A percentile compares a stretch with the other conserved stretches of the same genome.
Conservation (phyloP, 2,888 invertebrate species). For the Drosophila nr. perissopoda region DNA sequence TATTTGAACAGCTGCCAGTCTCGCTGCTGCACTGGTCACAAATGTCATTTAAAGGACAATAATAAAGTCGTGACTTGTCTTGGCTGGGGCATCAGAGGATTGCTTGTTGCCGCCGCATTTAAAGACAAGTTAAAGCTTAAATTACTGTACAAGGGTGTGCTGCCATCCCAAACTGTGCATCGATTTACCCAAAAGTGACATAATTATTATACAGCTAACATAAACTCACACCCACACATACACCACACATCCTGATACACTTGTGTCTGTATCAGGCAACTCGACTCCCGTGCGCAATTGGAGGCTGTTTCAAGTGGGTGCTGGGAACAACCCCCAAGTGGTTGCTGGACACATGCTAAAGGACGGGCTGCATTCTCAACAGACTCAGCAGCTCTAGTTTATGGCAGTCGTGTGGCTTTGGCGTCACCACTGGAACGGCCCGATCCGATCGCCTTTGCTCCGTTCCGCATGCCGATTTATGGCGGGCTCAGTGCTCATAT, state of each 20-base stretch:
- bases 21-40: constrained; percentile 59
- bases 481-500: constrained; percentile 45
- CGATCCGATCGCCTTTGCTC: background rate
- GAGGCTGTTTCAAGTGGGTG: constrained; percentile 39
- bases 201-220: constrained; percentile 70
- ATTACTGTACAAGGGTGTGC: constrained; percentile 65
- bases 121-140: constrained; percentile 78
- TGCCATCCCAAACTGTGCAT: constrained; percentile 38
- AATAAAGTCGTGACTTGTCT: constrained; percentile 54
- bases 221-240: constrained; percentile 31
- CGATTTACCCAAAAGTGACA: constrained; percentile 73
- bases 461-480: constrained; percentile 58
- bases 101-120: constrained; percentile 51
- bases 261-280: constrained; percentile 21
- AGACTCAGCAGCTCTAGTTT: constrained; percentile 47
- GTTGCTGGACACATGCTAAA: constrained; percentile 62
- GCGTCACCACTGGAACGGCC: constrained; percentile 26
- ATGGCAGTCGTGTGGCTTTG: constrained; percentile 60
- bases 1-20: constrained; percentile 25
- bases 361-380: constrained; percentile 31
- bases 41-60: constrained; percentile 80
- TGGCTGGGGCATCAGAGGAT: constrained; percentile 11
- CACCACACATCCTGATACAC: constrained; percentile 2
- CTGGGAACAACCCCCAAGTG: constrained; percentile 53
- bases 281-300: constrained; percentile 36